Evolutionary conservation across 2,113 vertebrate genomes (phyloP), one percentile per base, ranked within the genome.

Genomic region (Peromyscus leucopus): DNA sequence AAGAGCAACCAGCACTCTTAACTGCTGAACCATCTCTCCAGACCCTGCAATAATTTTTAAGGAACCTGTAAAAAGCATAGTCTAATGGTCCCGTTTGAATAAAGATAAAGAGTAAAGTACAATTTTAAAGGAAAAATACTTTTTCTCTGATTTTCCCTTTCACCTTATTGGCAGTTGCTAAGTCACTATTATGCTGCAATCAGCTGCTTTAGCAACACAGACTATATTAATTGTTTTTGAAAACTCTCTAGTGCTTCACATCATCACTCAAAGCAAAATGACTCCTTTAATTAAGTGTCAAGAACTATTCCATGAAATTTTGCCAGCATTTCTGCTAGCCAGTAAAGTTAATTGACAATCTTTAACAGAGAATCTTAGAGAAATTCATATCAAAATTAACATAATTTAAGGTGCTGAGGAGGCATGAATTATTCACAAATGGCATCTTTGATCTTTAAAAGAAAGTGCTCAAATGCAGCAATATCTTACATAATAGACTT

Each of bases 261-360:
- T 93, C 89, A 97, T 97, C 82, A 42, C 82, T 98, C 95, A 98
- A 96, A 98, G 95, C 71, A 94, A 88, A 98, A 97, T 95, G 69
- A 94, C 79, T 91, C 95, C 92, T 97, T 98, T 98, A 98, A 98
- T 98, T 98, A 98, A 98, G 90, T 48, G 95, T 74, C 87, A 94
- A 85, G 94, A 98, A 90, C 72, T 74, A 91, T 86, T 98, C 93
- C 91, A 91, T 96, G 90, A 98, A 98, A 97, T 97, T 95, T 75
- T 96, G 91, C 96, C 94, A 96, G 63, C 61, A 94, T 95, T 97
- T 95, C 78, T 93, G 90, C 92, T 96, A 97, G 95, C 91, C 96
- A 97, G 74, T 93, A 93, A 97, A 94, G 86, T 97, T 98, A 98
- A 97, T 39, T 94, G 92, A 95, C 94, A 94, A 33, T 80, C 96